Percentiles rank a stretch among this genome's conserved stretches.
phyloP scores from a whole-genome alignment of 2,797 vertebrate genomes.

The Ctenosaura bakeri region DNA sequence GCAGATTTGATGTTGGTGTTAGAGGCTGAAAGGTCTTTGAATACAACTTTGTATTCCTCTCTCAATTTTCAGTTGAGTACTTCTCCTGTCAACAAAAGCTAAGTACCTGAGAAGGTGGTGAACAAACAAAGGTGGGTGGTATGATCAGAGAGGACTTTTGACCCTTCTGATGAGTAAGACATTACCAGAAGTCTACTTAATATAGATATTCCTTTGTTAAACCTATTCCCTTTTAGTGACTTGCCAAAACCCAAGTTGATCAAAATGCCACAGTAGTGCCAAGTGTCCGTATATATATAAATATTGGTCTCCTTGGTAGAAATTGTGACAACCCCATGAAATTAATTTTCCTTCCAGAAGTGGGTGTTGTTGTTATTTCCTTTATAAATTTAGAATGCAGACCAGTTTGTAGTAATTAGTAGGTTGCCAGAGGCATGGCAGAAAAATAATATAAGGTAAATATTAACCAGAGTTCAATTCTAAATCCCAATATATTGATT shows the following conservation, averaged over 20 bases:
- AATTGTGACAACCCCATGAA: neutral
- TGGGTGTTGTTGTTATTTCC: neutral
- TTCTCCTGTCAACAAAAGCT: neutral
- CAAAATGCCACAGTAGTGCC: neutral
- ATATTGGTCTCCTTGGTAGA: rapidly evolving
- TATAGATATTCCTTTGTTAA: neutral
- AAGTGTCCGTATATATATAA: too few relatives aligned
- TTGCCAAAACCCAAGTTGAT: neutral
- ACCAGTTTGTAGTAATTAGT: neutral
- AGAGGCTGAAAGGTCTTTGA: neutral
- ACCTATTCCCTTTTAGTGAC: neutral
- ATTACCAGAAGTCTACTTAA: neutral
- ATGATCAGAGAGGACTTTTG: neutral
- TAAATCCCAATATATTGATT: neutral
- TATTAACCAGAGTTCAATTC: neutral
- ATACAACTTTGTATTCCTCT: neutral
- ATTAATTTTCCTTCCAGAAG: rapidly evolving
- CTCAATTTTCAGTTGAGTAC: neutral
- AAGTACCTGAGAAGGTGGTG: neutral
- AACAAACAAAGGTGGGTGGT: neutral
- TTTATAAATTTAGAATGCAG: neutral
- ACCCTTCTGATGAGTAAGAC: neutral
- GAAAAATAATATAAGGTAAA: neutral
- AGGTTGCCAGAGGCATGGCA: neutral
- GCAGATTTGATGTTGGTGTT: too few relatives aligned